Conservation (phyloP, 2,113 vertebrate genomes). For the Cephalopterus ornatus region DNA sequence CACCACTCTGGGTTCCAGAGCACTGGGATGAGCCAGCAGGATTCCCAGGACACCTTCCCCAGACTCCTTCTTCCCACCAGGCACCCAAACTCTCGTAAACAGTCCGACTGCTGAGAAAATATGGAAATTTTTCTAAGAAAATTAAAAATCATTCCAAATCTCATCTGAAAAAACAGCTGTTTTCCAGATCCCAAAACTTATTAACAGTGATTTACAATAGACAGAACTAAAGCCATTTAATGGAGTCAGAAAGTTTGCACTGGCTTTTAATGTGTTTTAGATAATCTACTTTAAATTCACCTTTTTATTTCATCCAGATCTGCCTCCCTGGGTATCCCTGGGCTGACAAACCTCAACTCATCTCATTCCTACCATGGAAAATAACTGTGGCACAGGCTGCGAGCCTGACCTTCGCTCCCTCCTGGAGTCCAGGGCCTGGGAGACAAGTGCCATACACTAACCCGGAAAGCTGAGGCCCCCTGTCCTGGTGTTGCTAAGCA, state of each 20-base stretch:
- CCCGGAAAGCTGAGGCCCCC: not conserved
- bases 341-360: accelerated
- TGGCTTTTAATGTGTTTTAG: not conserved
- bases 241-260: not conserved
- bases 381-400: accelerated
- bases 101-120: not conserved
- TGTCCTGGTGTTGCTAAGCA: not conserved
- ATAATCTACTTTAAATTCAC: not conserved
- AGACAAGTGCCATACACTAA: accelerated
- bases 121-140: not conserved
- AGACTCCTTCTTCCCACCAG: not conserved
- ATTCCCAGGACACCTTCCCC: not conserved
- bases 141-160: not conserved
- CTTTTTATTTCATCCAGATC: not conserved
- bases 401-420: accelerated
- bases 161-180: not conserved
- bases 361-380: not conserved
- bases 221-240: not conserved
- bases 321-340: not conserved
- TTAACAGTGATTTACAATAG: accelerated
- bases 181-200: not conserved
- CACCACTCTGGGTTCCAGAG: not conserved
- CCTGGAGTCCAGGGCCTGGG: accelerated
- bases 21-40: accelerated
- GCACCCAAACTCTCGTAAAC: not conserved